These are phyloP conservation scores for Apeltes quadracus DNA, from an alignment of 2,113 vertebrate genomes.

Conservation along the genomic window DNA sequence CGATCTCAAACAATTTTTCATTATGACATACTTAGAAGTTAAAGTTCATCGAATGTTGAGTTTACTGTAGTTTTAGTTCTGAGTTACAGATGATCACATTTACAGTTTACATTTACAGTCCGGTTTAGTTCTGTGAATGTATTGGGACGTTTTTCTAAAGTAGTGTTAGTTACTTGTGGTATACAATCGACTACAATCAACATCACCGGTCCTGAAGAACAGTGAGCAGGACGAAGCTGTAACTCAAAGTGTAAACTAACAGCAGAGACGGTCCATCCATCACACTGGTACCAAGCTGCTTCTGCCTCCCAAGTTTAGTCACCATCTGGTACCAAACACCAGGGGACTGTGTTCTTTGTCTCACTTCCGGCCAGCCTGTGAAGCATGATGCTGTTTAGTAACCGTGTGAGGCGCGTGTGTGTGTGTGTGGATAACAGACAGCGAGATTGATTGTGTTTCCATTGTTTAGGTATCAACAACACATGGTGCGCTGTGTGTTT, in stretches of 20 bases:
- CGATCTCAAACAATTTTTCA: not conserved
- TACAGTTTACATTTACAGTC: not conserved
- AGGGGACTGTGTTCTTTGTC: conserved; percentile 59
- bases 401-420: conserved; percentile 7
- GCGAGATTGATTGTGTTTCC: conserved; percentile 63
- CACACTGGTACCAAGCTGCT: conserved; percentile 51
- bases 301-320: conserved; percentile 51
- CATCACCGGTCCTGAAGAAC: conserved; percentile 1
- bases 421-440: conserved; percentile 9
- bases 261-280: conserved; percentile 50
- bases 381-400: conserved; percentile 43
- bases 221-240: conserved; percentile 23
- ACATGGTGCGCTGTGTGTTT: conserved; percentile 62
- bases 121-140: not conserved
- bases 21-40: not conserved
- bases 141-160: not conserved
- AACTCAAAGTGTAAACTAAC: conserved; percentile 47
- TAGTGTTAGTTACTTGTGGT: conserved; percentile 14
- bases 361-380: conserved; percentile 36
- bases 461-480: conserved; percentile 64
- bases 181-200: conserved; percentile 8
- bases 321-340: conserved; percentile 48
- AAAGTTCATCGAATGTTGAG: not conserved
- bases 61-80: not conserved
- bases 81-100: not conserved